Percentiles rank a stretch among this genome's conserved stretches.
Evolutionary conservation across 2,888 invertebrate genomes (phyloP).

Genomic region (Phorcus lineatus): DNA sequence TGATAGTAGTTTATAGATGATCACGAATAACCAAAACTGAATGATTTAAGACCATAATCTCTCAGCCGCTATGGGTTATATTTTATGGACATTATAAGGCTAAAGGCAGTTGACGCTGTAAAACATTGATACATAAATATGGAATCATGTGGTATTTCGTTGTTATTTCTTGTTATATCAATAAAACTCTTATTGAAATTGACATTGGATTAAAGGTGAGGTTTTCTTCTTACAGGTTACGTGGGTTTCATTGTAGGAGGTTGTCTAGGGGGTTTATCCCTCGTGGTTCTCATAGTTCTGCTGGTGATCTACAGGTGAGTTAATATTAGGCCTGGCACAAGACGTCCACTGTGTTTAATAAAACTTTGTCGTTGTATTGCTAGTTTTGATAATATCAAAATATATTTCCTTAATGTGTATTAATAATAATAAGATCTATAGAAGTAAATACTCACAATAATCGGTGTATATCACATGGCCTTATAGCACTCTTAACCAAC

Average conservation of each 20-base stretch:
- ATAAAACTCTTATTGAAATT: neutral
- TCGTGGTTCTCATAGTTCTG: conserved; percentile 81
- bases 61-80: neutral
- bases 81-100: neutral
- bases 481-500: no score
- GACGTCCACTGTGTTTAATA: no score
- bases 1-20: no score
- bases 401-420: no score
- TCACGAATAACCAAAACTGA: no score
- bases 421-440: no score
- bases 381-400: no score
- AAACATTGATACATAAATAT: neutral
- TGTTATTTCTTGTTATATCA: neutral
- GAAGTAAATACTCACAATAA: no score
- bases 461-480: no score
- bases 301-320: conserved; percentile 82
- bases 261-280: conserved; percentile 81
- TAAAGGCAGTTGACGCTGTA: neutral
- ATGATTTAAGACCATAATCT: no score
- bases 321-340: no score
- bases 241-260: conserved; percentile 77
- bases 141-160: neutral
- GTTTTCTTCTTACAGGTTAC: conserved; percentile 30
- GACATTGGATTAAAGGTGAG: neutral
- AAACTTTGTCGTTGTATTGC: no score